phyloP scores from a whole-genome alignment of 37 sponge, comb jelly and placozoan genomes.

The Cladorhizidae sp. region DNA sequence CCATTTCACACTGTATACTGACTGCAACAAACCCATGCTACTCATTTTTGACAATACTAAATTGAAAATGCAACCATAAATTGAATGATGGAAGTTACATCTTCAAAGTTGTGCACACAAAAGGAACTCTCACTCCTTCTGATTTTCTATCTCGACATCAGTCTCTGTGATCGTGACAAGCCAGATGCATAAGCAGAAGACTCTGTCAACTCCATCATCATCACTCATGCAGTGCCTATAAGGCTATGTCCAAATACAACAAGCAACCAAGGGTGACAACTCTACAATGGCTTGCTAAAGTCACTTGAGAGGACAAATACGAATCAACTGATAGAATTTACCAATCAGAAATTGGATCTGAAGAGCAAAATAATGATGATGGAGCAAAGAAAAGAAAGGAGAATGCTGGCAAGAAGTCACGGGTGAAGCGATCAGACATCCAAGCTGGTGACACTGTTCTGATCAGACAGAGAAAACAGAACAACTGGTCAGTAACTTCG shows the following conservation, averaged over 20 bases:
- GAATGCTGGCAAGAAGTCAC: not conserved
- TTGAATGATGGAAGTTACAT: slow-evolving; percentile 51
- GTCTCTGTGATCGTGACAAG: not conserved
- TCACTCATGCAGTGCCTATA: slow-evolving; percentile 23
- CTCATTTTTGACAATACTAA: slow-evolving; percentile 34
- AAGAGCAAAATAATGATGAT: not conserved
- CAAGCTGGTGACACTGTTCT: not conserved
- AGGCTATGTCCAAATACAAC: not conserved
- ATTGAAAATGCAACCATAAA: slow-evolving; percentile 43
- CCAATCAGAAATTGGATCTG: not conserved
- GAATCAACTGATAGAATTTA: not conserved
- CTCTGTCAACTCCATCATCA: slow-evolving; percentile 29
- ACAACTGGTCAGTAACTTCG: too few relatives aligned
- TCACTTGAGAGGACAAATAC: not conserved
- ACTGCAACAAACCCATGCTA: slow-evolving; percentile 49
- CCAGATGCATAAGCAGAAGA: slow-evolving; percentile 3
- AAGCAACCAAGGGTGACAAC: too few relatives aligned
- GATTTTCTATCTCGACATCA: slow-evolving; percentile 40
- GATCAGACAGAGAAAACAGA: not conserved
- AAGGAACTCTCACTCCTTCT: slow-evolving; percentile 46
- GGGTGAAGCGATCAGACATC: not conserved
- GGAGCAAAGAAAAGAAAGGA: not conserved
- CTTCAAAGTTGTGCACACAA: slow-evolving; percentile 48
- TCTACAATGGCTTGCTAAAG: too few relatives aligned
- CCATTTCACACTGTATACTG: slow-evolving; percentile 39